phyloP scores from a whole-genome alignment of 1,140 invertebrate genomes.

The Sarcophaga peregrina region DNA sequence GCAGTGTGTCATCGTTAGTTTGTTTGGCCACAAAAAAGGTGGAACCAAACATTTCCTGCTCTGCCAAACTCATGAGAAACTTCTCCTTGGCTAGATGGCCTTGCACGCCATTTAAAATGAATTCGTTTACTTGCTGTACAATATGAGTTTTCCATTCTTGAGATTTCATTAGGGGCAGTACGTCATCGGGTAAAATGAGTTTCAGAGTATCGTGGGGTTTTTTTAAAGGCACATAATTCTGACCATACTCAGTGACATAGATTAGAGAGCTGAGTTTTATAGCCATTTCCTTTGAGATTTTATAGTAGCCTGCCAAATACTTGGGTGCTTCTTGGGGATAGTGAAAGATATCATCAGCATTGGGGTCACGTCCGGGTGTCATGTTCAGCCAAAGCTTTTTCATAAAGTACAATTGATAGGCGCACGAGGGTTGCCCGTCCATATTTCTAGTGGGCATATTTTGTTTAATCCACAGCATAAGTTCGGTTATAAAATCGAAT shows the following conservation, averaged over 20 bases:
- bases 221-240: constrained; percentile 73
- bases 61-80: constrained; percentile 84
- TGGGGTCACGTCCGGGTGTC: constrained; percentile 85
- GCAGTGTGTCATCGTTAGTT: constrained; percentile 84
- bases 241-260: constrained; percentile 78
- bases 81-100: constrained; percentile 83
- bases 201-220: constrained; percentile 75
- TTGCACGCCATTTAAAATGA: constrained; percentile 71
- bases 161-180: constrained; percentile 77
- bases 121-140: constrained; percentile 52
- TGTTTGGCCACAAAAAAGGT: constrained; percentile 96
- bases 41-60: constrained; percentile 89
- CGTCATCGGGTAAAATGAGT: constrained; percentile 84
- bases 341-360: constrained; percentile 94
- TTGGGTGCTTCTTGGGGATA: constrained; percentile 95
- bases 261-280: constrained; percentile 83
- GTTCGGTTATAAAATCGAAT: constrained; percentile 93
- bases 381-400: constrained; percentile 96
- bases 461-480: constrained; percentile 87
- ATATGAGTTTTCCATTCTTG: constrained; percentile 89
- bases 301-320: constrained; percentile 89
- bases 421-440: constrained; percentile 74
- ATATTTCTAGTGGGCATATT: constrained; percentile 78
- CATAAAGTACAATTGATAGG: constrained; percentile 96
- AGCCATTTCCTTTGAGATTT: constrained; percentile 83